These are phyloP conservation scores for Mizuhopecten yessoensis DNA, from an alignment of 1,140 invertebrate species.

Conservation along the genomic window DNA sequence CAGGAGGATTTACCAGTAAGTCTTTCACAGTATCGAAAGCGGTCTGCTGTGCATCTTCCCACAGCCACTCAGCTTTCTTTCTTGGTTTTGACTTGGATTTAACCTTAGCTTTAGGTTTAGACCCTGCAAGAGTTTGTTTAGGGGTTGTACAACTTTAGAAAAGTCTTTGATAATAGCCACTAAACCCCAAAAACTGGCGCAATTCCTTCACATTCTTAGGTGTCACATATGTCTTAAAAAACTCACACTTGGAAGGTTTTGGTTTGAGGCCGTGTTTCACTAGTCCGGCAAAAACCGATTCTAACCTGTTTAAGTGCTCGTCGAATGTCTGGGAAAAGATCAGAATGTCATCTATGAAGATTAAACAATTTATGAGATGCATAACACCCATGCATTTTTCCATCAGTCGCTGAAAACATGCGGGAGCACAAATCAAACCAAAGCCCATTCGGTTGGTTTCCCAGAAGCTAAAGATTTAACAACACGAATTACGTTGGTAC, in stretches of 20 bases:
- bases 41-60: not conserved
- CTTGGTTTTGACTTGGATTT: not conserved
- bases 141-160: too few relatives aligned
- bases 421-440: constrained; percentile 81
- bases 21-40: constrained; percentile 43
- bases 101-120: too few relatives aligned
- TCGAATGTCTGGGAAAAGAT: constrained; percentile 49
- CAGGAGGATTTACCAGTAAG: not conserved
- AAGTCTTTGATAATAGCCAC: too few relatives aligned
- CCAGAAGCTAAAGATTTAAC: constrained; percentile 67
- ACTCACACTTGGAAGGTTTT: constrained; percentile 52
- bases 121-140: too few relatives aligned
- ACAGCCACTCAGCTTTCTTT: not conserved
- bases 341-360: constrained; percentile 60
- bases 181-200: too few relatives aligned
- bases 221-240: constrained; percentile 41
- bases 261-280: constrained; percentile 41
- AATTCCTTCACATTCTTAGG: not conserved
- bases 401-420: constrained; percentile 81
- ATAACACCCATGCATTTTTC: constrained; percentile 66
- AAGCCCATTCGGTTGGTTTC: constrained; percentile 82
- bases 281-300: constrained; percentile 46
- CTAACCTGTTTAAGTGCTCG: not conserved
- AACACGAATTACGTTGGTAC: too few relatives aligned
- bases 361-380: constrained; percentile 6